These are phyloP conservation scores for Elachura formosa DNA, from an alignment of 2,113 vertebrate genomes.

Conservation along the genomic window DNA sequence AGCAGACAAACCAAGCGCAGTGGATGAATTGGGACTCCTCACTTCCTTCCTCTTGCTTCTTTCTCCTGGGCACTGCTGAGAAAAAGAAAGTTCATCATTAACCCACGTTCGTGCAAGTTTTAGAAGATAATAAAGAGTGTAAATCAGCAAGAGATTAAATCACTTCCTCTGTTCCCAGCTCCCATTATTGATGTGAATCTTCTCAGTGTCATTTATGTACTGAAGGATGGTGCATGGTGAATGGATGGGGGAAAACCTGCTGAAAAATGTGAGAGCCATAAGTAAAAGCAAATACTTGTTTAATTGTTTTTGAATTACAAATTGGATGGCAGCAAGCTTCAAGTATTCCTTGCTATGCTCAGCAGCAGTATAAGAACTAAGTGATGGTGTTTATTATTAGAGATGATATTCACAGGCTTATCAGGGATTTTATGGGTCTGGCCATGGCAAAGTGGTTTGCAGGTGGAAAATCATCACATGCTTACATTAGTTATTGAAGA, in stretches of 20 bases:
- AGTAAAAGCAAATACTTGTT: background rate
- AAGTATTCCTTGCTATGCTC: background rate
- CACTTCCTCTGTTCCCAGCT: background rate
- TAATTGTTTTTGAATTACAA: background rate
- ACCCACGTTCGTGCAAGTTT: background rate
- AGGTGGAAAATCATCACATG: background rate
- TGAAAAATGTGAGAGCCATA: background rate
- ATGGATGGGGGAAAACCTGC: background rate
- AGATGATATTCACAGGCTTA: background rate
- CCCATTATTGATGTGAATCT: background rate
- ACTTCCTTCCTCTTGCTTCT: background rate
- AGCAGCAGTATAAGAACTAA: background rate
- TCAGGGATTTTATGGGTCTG: background rate
- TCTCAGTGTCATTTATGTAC: background rate
- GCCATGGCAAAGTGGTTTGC: background rate
- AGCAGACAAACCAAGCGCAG: background rate
- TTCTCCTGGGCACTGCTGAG: background rate
- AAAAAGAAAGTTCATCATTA: background rate
- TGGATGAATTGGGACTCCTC: background rate
- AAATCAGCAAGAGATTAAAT: background rate
- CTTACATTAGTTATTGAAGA: background rate
- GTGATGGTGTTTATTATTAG: background rate
- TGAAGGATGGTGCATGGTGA: background rate
- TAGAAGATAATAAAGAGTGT: background rate
- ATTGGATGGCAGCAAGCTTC: background rate